Percentiles rank a stretch among this genome's conserved stretches.
phyloP scores from a whole-genome alignment of 2,888 invertebrate species.

The Seladonia tumulorum region DNA sequence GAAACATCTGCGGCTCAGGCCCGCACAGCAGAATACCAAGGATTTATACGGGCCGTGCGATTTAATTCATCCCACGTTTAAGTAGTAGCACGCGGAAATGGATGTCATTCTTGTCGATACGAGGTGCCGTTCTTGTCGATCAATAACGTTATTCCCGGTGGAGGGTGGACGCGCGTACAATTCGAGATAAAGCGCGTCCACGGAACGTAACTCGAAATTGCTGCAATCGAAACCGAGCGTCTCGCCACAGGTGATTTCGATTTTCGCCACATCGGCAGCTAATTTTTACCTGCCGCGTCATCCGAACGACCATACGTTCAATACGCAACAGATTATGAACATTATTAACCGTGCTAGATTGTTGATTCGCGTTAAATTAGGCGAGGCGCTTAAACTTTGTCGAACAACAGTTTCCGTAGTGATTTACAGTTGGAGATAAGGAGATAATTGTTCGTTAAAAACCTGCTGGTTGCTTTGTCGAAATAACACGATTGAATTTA shows the following conservation, averaged over 20 bases:
- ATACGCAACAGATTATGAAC: neutral
- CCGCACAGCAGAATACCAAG: conserved; percentile 53
- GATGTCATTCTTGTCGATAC: conserved; percentile 66
- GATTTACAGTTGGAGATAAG: too few species aligned
- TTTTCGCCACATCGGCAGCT: neutral
- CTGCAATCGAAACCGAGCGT: conserved; percentile 15
- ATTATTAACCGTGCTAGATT: neutral
- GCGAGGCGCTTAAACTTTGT: too few species aligned
- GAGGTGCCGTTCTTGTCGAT: conserved; percentile 61
- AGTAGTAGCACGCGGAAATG: conserved; percentile 67
- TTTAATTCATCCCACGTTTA: conserved; percentile 72
- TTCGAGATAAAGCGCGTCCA: conserved; percentile 27
- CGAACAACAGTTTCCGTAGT: too few species aligned
- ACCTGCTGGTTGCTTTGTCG: neutral
- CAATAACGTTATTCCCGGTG: conserved; percentile 63
- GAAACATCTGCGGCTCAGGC: conserved; percentile 76
- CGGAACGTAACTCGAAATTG: conserved; percentile 22
- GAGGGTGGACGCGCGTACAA: conserved; percentile 52
- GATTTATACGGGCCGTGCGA: conserved; percentile 67
- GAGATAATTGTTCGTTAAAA: neutral
- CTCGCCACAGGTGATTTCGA: conserved; percentile 7
- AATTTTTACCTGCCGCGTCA: neutral
- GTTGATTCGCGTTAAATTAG: neutral
- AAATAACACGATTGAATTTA: neutral
- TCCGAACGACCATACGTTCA: neutral